Evolutionary conservation across 2,797 vertebrate genomes (phyloP), one percentile per base, ranked within the genome.

Genomic region (Clarias pachynema): DNA sequence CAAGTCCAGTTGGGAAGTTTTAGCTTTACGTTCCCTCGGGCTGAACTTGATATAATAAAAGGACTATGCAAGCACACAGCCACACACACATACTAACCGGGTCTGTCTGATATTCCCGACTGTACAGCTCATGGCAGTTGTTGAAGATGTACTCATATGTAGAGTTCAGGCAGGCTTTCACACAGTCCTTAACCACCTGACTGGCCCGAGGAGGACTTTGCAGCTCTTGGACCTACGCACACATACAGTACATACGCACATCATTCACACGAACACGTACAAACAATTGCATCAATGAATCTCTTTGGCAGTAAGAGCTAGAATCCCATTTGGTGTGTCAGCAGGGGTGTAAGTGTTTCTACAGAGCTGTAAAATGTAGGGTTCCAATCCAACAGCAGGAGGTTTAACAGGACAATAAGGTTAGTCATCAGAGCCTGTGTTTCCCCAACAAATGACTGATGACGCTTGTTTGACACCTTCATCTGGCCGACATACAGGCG

Each of bases 131-230:
- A 0, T 99, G 97, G 89, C 97, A 99, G 89, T 99, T 99, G 93
- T 98, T 99, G 94, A 99, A 99, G 92, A 99, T 99, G 92, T 99
- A 99, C 84, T 99, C 98, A 0, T 99, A 99, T 63, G 97, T 98
- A 82, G 98, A 98, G 92, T 99, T 99, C 88, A 98, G 96, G 88
- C 97, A 99, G 81, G 98, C 98, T 92, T 98, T 99, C 40, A 99
- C 98, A 63, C 98, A 99, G 89, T 99, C 98, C 91, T 97, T 97
- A 84, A 99, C 97, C 83, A 99, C 98, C 89, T 98, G 97, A 89
- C 97, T 98, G 26, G 98, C 98, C 87, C 98, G 95, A 24, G 97
- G 98, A 66, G 98, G 98, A 85, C 97, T 98, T 93, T 99, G 97
- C 74, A 99, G 93, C 91, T 99, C 98, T 93, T 99, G 98, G 26